phyloP scores from a whole-genome alignment of 2,797 vertebrate species.

The Taeniopygia guttata region DNA sequence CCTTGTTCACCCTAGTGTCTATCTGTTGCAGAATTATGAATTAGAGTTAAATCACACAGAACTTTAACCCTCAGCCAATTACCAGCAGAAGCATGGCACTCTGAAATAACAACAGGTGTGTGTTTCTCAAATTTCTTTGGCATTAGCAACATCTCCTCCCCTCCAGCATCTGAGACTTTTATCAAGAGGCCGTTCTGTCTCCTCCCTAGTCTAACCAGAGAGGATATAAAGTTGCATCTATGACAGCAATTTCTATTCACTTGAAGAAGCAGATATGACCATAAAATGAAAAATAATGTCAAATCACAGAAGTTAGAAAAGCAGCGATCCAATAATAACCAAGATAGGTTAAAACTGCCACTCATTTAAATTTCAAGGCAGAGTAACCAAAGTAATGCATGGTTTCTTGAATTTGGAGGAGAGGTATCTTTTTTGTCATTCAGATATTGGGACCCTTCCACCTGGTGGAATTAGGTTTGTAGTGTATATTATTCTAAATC shows the following conservation, averaged over 20 bases:
- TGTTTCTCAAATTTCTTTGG: conserved; percentile 30
- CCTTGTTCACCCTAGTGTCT: background rate
- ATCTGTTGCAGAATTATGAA: background rate
- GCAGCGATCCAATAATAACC: background rate
- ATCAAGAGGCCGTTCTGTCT: conserved; percentile 4
- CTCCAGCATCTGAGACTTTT: background rate
- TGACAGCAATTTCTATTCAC: background rate
- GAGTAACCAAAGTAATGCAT: background rate
- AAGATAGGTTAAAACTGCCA: background rate
- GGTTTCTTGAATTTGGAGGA: background rate
- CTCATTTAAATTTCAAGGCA: background rate
- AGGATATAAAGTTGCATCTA: background rate
- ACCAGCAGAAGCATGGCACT: background rate
- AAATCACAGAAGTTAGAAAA: background rate
- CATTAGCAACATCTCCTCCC: background rate
- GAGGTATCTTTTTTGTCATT: background rate
- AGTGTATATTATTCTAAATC: background rate
- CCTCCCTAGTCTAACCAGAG: background rate
- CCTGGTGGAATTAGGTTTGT: background rate
- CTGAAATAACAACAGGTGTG: conserved; percentile 35
- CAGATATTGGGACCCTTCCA: background rate
- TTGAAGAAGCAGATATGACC: background rate
- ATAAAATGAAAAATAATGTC: background rate
- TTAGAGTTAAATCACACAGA: background rate
- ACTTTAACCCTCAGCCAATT: background rate